Percentiles rank a stretch among this genome's conserved stretches.
These are phyloP conservation scores for Lepidochrysops patricia DNA, from an alignment of 2,888 invertebrate genomes.

Conservation along the genomic window DNA sequence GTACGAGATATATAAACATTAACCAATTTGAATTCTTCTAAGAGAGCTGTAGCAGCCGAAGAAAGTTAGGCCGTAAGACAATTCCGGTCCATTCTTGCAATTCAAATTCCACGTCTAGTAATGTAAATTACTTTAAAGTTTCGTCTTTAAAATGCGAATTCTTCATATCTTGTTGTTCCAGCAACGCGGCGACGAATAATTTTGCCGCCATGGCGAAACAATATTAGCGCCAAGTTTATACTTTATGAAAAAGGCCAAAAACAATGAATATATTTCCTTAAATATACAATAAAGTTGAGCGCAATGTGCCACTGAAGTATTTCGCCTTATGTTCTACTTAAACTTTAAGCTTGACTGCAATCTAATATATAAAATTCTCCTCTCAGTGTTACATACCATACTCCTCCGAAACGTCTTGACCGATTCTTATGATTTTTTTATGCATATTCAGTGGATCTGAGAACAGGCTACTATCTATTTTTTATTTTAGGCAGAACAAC, in stretches of 20 bases:
- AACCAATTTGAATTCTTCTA: constrained; percentile 7
- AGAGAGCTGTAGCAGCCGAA: constrained; percentile 1
- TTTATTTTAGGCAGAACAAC: too few species aligned
- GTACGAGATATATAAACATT: not conserved
- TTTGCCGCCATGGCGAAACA: constrained; percentile 6
- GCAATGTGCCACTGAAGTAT: not conserved
- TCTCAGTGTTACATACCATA: too few species aligned
- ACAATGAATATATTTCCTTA: constrained; percentile 4
- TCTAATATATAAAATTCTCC: too few species aligned
- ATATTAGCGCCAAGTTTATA: constrained; percentile 9
- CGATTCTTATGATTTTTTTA: too few species aligned
- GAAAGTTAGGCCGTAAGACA: constrained; percentile 13
- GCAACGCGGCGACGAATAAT: constrained; percentile 10
- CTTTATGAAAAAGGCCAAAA: not conserved
- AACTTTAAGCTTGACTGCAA: too few species aligned
- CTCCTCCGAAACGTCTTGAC: too few species aligned
- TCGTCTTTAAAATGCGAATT: constrained; percentile 17
- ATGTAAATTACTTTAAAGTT: constrained; percentile 15
- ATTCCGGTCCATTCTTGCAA: constrained; percentile 8
- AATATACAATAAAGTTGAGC: not conserved
- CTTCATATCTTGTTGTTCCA: constrained; percentile 21
- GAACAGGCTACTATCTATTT: too few species aligned
- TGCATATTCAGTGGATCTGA: too few species aligned
- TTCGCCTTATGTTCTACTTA: too few species aligned
- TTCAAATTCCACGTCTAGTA: constrained; percentile 11